Base-by-base conservation (phyloP, 2,888 invertebrate species). In the Chrysodeixis includens region DNA sequence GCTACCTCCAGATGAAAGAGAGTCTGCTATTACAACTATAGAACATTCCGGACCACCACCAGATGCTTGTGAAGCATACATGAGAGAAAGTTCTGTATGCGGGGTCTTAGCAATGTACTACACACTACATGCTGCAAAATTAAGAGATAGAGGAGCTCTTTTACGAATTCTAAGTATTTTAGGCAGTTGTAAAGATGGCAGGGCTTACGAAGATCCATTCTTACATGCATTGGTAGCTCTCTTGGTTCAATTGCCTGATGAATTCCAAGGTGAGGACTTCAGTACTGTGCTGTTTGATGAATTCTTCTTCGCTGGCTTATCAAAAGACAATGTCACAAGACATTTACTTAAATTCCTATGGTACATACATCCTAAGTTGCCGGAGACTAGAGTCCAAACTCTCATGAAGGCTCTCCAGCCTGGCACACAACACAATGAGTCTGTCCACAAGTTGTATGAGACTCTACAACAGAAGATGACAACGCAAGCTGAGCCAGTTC, bases 221-320 rank as follows among this genome's bases (percentile, higher is more conserved):
- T 92, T 99, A 64, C 99, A 99, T 95, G 98, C 98, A 14, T 94
- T 99, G 82, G 98, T 98, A 83, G 97, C 98, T 0, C 91, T 98
- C 54, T 95, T 99, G 8, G 97, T 99, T 78, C 97, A 98, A 69
- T 97, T 99, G 95, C 97, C 97, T 4, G 99, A 99, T 77, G 99
- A 99, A 90, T 99, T 99, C 87, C 96, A 97, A 76, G 97, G 98
- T 0, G 98, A 99, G 92, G 99, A 99, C 81, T 99, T 99, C 88
- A 99, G 99, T 91, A 98, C 98, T 2, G 98, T 98, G 1, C 96
- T 99, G 52, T 99, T 99, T 93, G 99, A 99, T 91, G 99, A 99
- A 89, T 99, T 99, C 90, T 97, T 99, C 85, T 97, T 99, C 90
- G 98, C 98, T 64, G 98, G 98, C 0, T 94, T 99, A 18, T 96